These are phyloP conservation scores for Jordanella pulchra DNA, from an alignment of 2,797 vertebrate genomes.

Conservation along the genomic window DNA sequence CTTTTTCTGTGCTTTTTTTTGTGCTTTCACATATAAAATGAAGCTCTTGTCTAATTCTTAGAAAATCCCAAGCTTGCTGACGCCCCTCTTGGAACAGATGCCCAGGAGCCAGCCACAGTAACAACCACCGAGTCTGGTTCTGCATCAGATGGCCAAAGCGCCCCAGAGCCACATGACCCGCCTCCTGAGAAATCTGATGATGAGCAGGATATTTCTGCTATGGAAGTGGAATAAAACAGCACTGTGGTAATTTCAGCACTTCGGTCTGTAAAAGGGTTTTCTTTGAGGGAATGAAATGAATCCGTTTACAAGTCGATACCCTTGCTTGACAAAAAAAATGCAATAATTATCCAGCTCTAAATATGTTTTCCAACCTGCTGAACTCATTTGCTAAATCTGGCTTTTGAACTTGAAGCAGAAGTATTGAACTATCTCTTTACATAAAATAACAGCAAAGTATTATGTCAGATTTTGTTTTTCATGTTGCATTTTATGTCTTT, in stretches of 20 bases:
- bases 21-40: conserved; percentile 17
- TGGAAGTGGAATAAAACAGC: conserved; percentile 86
- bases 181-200: conserved; percentile 71
- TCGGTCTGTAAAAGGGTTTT: conserved; percentile 26
- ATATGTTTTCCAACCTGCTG: conserved; percentile 28
- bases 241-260: conserved; percentile 20
- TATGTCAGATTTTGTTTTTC: conserved; percentile 2
- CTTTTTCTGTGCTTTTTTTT: background rate
- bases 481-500: conserved; percentile 9
- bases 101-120: conserved; percentile 44
- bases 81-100: conserved; percentile 43
- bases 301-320: conserved; percentile 41
- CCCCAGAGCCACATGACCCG: conserved; percentile 57
- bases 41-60: conserved; percentile 38
- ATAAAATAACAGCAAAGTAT: conserved; percentile 13
- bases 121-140: conserved; percentile 47
- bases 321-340: conserved; percentile 27
- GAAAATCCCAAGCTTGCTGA: conserved; percentile 50
- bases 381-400: conserved; percentile 45
- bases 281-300: conserved; percentile 30
- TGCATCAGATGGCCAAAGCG: conserved; percentile 55
- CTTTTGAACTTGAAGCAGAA: conserved; percentile 53
- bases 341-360: conserved; percentile 11
- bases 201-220: conserved; percentile 85
- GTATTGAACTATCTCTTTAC: conserved; percentile 26